Base-by-base conservation (phyloP, 92 coral and sea anemone genomes). In the Meandrina meandrites region DNA sequence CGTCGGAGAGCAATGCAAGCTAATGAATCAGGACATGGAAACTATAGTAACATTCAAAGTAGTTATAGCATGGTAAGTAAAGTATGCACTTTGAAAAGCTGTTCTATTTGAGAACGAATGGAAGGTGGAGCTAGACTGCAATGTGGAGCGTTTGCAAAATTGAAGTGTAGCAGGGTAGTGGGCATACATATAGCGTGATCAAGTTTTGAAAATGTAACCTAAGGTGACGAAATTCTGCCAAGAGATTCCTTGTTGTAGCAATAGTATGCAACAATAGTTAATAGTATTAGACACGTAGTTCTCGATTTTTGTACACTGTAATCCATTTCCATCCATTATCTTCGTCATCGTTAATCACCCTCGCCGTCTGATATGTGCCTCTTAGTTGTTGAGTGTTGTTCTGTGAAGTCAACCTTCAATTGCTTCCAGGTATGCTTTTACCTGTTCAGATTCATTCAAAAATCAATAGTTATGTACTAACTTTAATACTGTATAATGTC, bases 21-120 rank as follows among this genome's bases (percentile, higher is more conserved):
- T 66, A 94, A 93, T 56, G 90, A 79, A 36, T 91, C 98, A 27
- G 96, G 94, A 9, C 85, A 93, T 50, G 89, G 78, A 24, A 85
- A 93, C 57, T 94, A 86, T 56, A 82, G 88, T 47, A 94, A 84
- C 54, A 93, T 94, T 71, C 64, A 67, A 58, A 91, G n/a, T 71
- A 91, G 92, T 60, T 93, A 89, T 75, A 81, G 85, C 50, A 86
- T 86, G 98, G 98, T 94, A 83, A 86, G 96, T 50, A 40, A 75
- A 7, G 24, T 10, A 60, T 19, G 8, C 42, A 35, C 6, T 40
- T 40, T 40, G 6, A 40, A 40, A 40, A 40, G 45, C 45, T 40
- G 45, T 40, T 40, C 45, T 6, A 40, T 40, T 40, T 40, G 45
- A 40, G 45, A 40, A 40, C 45, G 45, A 40, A 40, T 40, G 45